Evolutionary conservation across 1,140 invertebrate genomes (phyloP).

Genomic region (Pteromalus puparum): DNA sequence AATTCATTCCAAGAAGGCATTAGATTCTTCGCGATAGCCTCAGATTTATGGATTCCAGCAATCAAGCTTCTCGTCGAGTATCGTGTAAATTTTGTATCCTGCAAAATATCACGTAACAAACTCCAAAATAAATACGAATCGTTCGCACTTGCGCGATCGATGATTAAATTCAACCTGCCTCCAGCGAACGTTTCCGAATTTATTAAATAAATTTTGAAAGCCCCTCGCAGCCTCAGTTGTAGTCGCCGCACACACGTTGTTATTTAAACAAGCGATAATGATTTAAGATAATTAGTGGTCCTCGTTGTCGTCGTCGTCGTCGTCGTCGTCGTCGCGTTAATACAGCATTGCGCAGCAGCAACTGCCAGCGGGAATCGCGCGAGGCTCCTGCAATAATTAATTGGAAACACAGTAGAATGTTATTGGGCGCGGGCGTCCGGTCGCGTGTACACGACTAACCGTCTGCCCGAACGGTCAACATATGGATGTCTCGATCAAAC

Average conservation of each 20-base stretch:
- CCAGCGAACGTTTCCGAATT: conserved; percentile 12
- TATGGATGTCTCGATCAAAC: conserved; percentile 49
- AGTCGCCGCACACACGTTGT: background rate
- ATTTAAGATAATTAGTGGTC: conserved; percentile 52
- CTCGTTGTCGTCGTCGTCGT: background rate
- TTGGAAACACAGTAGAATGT: conserved; percentile 50
- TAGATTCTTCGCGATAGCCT: background rate
- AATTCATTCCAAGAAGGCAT: too few relatives aligned
- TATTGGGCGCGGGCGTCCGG: background rate
- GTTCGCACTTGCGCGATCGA: too few relatives aligned
- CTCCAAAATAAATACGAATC: too few relatives aligned
- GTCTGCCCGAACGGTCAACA: conserved; percentile 26
- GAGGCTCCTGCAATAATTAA: conserved; percentile 52
- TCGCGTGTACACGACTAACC: background rate
- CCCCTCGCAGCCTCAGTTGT: too few relatives aligned
- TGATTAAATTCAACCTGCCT: conserved; percentile 16
- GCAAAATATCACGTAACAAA: too few relatives aligned
- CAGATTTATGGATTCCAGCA: background rate
- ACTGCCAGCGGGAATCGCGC: background rate
- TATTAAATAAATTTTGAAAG: conserved; percentile 47
- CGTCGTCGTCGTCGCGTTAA: background rate
- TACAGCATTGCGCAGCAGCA: background rate
- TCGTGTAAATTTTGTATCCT: too few relatives aligned
- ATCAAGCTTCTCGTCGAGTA: too few relatives aligned
- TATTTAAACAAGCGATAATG: conserved; percentile 53